Evolutionary conservation across 2,888 invertebrate species (phyloP), one percentile per base, ranked within the genome.

Genomic region (Andrena chrysosceles): DNA sequence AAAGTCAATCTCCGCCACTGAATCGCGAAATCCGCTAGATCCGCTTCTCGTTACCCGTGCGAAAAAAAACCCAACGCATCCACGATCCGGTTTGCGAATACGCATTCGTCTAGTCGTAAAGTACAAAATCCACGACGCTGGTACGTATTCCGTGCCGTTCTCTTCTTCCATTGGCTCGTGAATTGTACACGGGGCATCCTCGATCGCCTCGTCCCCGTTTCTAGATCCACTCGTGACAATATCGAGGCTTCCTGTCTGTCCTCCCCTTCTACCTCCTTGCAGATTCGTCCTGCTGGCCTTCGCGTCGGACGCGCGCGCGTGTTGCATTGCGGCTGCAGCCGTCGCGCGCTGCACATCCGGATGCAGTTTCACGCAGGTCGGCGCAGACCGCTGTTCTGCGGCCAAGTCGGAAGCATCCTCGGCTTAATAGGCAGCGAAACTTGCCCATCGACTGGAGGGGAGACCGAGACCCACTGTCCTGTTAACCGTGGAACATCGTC

Each of bases 241-340:
- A 16, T 33, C 7, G 42, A 63, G 13, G 42, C 35, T 29, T 6
- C n/a, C 7, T 33, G 52, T 35, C 10, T 20, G 2, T 5, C 29
- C 35, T 20, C 7, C 13, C 16, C 0, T 2, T 13, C n/a, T 13
- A 23, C 35, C 0, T 16, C 20, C 52, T 23, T 48, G 26, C 60
- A 35, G 42, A 75, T 62, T 75, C 60, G 7, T 49, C n/a, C 3
- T 6, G 5, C n/a, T 10, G 48, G 49, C 76, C 75, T 80, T 42
- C 62, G 20, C 48, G 20, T 68, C 63, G 59, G 77, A 69, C 62
- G 70, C 66, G 73, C 67, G 72, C 79, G 75, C 73, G 81, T 77
- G 73, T 87, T 87, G 83, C 81, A 87, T 74, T 80, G 85, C 81
- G 81, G 78, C 63, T 83, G 69, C 74, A 77, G 67, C 64, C 66